A percentile compares a stretch with the other conserved stretches of the same genome.
phyloP scores from a whole-genome alignment of 2,797 vertebrate genomes.

The Rhinella marina region DNA sequence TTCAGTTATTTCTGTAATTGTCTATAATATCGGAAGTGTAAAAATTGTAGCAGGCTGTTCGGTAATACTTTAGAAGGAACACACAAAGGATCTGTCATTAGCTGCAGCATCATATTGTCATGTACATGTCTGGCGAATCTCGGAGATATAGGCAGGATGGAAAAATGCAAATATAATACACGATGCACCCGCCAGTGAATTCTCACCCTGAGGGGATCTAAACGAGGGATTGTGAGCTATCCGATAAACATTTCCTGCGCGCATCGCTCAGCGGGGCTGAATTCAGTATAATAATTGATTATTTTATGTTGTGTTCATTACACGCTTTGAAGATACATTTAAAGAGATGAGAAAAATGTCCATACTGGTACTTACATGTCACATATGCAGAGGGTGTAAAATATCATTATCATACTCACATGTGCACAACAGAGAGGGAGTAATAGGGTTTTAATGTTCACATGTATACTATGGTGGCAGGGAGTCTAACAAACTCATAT shows the following conservation, averaged over 20 bases:
- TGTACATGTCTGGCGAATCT: background rate
- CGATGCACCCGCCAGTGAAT: background rate
- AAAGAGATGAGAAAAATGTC: no score
- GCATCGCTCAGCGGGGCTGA: background rate
- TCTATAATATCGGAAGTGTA: conserved; percentile 38
- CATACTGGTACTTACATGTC: no score
- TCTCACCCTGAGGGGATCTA: conserved; percentile 6
- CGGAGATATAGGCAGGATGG: background rate
- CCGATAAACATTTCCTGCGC: background rate
- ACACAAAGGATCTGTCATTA: conserved; percentile 6
- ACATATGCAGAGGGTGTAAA: no score
- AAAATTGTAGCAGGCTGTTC: conserved; percentile 26
- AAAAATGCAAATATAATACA: conserved; percentile 10
- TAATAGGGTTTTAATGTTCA: no score
- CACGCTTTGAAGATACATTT: no score
- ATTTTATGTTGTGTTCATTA: background rate
- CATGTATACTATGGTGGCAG: no score
- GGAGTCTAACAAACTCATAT: no score
- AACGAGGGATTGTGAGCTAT: background rate
- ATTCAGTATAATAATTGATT: background rate
- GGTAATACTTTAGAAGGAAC: conserved; percentile 22
- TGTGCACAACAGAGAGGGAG: no score
- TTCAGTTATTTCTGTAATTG: conserved; percentile 56
- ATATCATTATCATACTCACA: no score
- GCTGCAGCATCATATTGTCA: background rate